Evolutionary conservation across 2,113 vertebrate species (phyloP), one percentile per base, ranked within the genome.

Genomic region (Oreochromis niloticus): DNA sequence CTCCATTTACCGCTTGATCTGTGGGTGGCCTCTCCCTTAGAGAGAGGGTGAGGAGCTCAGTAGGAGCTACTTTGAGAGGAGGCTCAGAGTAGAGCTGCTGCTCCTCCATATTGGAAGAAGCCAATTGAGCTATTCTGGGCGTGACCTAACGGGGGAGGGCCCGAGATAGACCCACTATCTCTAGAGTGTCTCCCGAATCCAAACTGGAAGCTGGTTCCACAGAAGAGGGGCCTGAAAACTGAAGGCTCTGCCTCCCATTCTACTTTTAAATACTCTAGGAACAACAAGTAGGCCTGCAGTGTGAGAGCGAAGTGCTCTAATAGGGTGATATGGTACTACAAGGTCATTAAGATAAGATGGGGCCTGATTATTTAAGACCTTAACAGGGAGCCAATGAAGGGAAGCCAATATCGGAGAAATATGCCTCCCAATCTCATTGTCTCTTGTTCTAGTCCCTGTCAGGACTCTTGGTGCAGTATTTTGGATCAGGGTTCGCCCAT

Each of bases 291-390:
- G 3, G 16, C 16, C 59, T 34, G 59, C 30, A 63, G 59, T 1
- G 59, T 0, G 16, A 1, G 59, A 63, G 59, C 1, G 1, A 63
- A 3, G 59, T 34, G 59, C 59, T 63, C 30, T 34, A 0, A 63
- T 34, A 19, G 59, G 59, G 0, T 11, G 30, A 63, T 63, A 6
- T 34, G 30, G 59, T 34, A 1, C 59, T 19, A 34, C 30, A 61
- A 61, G 59, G 59, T 61, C 59, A 61, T 61, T 6, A 19, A 4
- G 57, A 34, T 11, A 6, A 61, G 59, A 0, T 61, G 57, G 57
- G 36, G 36, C 36, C 36, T 36, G 36, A 36, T 36, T 36, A 8
- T 36, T 36, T 36, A 36, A 36, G 36, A 36, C 36, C 36, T 36
- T 36, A 9, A 6, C 36, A 36, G 5, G 24, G 24, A 24, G 24